Percentiles rank a stretch among this genome's conserved stretches.
These are phyloP conservation scores for Sialia sialis DNA, from an alignment of 2,113 vertebrate species.

Conservation along the genomic window DNA sequence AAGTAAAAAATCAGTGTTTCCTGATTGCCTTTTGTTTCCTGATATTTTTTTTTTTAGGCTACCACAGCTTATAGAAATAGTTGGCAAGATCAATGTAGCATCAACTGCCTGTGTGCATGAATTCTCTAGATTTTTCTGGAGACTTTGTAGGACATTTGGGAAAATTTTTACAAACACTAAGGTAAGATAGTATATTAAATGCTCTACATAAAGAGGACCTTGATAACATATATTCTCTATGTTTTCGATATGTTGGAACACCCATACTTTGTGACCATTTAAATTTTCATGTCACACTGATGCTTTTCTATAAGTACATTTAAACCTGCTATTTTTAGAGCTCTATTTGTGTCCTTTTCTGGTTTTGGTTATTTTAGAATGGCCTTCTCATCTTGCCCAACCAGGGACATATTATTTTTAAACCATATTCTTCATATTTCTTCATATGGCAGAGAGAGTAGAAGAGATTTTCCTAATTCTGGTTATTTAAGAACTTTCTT, in stretches of 20 bases:
- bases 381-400: not conserved
- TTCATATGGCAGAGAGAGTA: not conserved
- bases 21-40: constrained; percentile 48
- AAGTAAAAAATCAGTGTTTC: not conserved
- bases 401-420: not conserved
- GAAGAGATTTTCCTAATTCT: not conserved
- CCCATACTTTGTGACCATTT: not conserved
- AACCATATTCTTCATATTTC: not conserved
- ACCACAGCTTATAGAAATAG: constrained; percentile 94
- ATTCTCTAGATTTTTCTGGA: constrained; percentile 99
- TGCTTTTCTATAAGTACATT: not conserved
- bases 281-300: not conserved
- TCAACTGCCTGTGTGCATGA: constrained; percentile 96
- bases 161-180: constrained; percentile 99
- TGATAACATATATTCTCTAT: not conserved
- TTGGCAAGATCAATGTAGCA: constrained; percentile 93
- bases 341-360: not conserved
- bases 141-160: constrained; percentile 96
- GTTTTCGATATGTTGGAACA: rapidly evolving
- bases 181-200: constrained; percentile 71
- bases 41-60: constrained; percentile 78
- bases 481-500: not conserved
- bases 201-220: not conserved
- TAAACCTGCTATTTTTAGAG: not conserved
- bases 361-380: not conserved